Conservation (phyloP, 2,113 vertebrate species). For the Cyanistes caeruleus region DNA sequence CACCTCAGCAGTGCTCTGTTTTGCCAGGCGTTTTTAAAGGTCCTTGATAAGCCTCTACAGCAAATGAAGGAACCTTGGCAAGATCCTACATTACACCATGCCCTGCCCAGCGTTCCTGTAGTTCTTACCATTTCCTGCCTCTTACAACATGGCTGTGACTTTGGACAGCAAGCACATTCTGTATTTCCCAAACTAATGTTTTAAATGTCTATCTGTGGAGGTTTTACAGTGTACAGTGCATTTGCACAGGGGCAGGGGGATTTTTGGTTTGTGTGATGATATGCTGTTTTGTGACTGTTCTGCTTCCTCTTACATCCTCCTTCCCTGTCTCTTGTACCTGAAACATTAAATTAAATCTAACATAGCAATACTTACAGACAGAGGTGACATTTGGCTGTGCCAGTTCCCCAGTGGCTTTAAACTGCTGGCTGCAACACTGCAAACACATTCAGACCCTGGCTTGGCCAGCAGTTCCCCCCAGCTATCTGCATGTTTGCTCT, state of each 20-base stretch:
- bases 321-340: slow-evolving; percentile 19
- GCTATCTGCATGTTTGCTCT: neutral
- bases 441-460: slow-evolving; percentile 20
- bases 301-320: slow-evolving; percentile 29
- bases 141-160: neutral
- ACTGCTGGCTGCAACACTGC: slow-evolving; percentile 28
- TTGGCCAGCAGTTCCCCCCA: slow-evolving; percentile 1
- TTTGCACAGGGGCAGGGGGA: neutral
- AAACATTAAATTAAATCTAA: neutral
- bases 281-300: neutral
- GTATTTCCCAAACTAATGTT: neutral
- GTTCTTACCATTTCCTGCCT: slow-evolving; percentile 48
- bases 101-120: slow-evolving; percentile 53
- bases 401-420: slow-evolving; percentile 1
- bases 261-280: neutral
- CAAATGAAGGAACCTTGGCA: slow-evolving; percentile 3
- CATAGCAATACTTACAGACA: neutral
- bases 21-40: neutral
- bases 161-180: neutral
- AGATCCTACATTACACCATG: neutral
- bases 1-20: neutral
- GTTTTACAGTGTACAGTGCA: neutral
- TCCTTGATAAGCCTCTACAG: neutral
- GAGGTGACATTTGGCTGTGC: neutral
- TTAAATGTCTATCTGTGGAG: neutral